These are phyloP conservation scores for Poecile montanus DNA, from an alignment of 2,797 vertebrate genomes.

Conservation along the genomic window DNA sequence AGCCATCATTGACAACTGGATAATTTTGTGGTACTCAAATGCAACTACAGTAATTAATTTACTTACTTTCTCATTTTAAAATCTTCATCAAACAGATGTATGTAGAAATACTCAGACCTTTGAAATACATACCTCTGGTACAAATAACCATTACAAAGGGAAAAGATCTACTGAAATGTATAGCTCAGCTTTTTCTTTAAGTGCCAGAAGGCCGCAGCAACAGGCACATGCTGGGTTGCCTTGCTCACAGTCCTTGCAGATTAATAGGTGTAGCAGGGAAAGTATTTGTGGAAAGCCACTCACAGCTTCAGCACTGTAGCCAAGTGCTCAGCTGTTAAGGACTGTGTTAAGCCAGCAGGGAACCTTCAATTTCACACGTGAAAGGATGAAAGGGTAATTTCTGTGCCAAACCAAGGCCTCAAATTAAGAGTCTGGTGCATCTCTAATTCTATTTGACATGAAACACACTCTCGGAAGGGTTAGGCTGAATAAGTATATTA, in stretches of 20 bases:
- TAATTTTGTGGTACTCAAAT: background rate
- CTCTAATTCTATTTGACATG: conserved; percentile 30
- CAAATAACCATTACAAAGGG: background rate
- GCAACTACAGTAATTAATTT: background rate
- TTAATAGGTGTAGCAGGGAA: background rate
- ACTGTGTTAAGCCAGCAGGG: background rate
- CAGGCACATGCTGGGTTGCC: background rate
- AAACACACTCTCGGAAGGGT: background rate
- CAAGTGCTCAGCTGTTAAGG: background rate
- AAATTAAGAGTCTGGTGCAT: background rate
- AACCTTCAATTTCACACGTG: conserved; percentile 46
- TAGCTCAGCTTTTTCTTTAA: background rate
- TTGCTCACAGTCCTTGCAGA: background rate
- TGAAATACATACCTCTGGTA: background rate
- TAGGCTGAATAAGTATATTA: background rate
- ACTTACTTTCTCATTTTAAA: background rate
- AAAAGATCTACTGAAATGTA: background rate
- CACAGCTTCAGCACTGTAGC: background rate
- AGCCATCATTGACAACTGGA: background rate
- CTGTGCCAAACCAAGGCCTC: background rate
- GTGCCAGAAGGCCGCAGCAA: background rate
- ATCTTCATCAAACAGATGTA: background rate
- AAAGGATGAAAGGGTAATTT: conserved; percentile 21
- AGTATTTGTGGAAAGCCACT: background rate
- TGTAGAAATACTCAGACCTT: background rate